A percentile compares a stretch with the other conserved stretches of the same genome.
Evolutionary conservation across 2,888 invertebrate species (phyloP).

Genomic region (Cephus nigrinus): DNA sequence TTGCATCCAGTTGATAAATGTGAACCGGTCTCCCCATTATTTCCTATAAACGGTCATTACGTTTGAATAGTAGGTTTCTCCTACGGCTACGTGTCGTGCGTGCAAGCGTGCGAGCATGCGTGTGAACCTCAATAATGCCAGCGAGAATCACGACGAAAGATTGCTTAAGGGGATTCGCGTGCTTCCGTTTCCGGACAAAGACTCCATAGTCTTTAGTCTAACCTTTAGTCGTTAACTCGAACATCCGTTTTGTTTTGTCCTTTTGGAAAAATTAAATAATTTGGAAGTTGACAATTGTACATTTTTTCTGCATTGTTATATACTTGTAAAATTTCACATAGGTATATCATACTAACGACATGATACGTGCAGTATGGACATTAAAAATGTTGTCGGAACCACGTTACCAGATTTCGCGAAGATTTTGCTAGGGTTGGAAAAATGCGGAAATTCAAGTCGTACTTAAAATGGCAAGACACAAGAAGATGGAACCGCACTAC

Average conservation of each 20-base stretch:
- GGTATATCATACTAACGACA: not conserved
- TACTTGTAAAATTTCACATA: not conserved
- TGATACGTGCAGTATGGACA: not conserved
- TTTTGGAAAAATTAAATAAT: not conserved
- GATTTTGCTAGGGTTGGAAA: not conserved
- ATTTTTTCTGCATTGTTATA: not conserved
- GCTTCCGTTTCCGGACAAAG: not conserved
- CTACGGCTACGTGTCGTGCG: not conserved
- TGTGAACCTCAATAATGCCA: not conserved
- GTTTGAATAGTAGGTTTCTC: slow-evolving; percentile 21
- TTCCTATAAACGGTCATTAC: slow-evolving; percentile 45
- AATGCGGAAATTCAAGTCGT: not conserved
- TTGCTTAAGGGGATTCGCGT: not conserved
- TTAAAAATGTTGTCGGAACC: not conserved
- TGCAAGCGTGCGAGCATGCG: not conserved
- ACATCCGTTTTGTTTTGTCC: not conserved
- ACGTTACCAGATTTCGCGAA: not conserved
- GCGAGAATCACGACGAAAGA: not conserved
- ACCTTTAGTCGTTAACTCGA: not conserved
- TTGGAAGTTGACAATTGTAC: not conserved
- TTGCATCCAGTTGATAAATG: slow-evolving; percentile 35
- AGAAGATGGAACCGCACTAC: not conserved
- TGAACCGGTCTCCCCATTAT: slow-evolving; percentile 34
- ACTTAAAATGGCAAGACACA: not conserved
- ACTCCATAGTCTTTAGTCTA: not conserved